A percentile compares a stretch with the other conserved stretches of the same genome.
Conservation (phyloP, 2,888 invertebrate species). For the Apodemia duryi region DNA sequence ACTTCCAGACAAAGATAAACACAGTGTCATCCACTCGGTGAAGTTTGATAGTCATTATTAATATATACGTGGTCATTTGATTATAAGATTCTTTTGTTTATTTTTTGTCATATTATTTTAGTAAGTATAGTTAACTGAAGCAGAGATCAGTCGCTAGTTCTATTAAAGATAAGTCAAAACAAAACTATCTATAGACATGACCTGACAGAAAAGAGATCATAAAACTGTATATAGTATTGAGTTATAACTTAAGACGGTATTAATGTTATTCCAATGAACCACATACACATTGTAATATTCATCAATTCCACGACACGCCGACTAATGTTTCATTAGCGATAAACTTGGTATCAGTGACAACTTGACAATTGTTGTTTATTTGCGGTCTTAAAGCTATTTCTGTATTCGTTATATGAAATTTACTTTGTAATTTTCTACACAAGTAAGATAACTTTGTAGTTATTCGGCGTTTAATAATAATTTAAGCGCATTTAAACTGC, state of each 20-base stretch:
- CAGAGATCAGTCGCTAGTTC: no score
- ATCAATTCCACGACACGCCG: conserved; percentile 10
- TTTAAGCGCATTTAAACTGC: no score
- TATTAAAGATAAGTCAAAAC: no score
- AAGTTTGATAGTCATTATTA: no score
- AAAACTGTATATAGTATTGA: neutral
- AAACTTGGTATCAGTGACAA: conserved; percentile 39
- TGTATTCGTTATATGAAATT: conserved; percentile 20
- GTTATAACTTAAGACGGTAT: neutral
- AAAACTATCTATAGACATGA: no score
- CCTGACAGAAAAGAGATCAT: neutral
- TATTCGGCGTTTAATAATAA: no score
- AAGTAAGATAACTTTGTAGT: neutral
- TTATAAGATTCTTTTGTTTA: no score
- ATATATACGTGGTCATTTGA: no score
- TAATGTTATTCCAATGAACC: neutral
- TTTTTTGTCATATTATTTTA: no score
- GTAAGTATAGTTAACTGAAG: no score
- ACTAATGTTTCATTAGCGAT: conserved; percentile 38
- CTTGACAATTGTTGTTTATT: conserved; percentile 40
- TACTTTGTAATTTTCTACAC: conserved; percentile 1
- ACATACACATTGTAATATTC: conserved; percentile 11
- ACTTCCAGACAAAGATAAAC: no score
- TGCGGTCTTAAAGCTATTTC: conserved; percentile 32
- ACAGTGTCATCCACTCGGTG: no score